These are phyloP conservation scores for Pogonophryne albipinna DNA, from an alignment of 2,797 vertebrate genomes.

Conservation along the genomic window DNA sequence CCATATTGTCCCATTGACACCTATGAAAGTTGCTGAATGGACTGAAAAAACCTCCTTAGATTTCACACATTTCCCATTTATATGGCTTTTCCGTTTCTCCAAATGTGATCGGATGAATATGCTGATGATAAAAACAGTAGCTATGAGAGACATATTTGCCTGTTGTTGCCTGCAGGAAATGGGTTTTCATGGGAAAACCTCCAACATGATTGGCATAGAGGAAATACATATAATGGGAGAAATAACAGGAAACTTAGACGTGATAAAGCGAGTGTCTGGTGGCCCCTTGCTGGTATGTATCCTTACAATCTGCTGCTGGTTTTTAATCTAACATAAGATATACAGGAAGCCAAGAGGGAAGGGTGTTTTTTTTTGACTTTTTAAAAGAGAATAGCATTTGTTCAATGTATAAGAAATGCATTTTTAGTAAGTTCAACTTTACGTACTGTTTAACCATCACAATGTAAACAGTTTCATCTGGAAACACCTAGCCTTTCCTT, in stretches of 20 bases:
- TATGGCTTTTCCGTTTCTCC: too few species aligned
- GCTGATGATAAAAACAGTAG: too few species aligned
- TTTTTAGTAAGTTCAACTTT: neutral
- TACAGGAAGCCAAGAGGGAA: neutral
- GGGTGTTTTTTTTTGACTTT: neutral
- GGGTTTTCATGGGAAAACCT: slow-evolving; percentile 49
- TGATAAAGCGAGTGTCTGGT: slow-evolving; percentile 59
- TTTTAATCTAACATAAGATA: slow-evolving; percentile 15
- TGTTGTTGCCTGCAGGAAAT: slow-evolving; percentile 63
- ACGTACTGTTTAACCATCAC: neutral
- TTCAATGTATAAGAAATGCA: neutral
- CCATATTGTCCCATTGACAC: too few species aligned
- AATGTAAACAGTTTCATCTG: neutral
- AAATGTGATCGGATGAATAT: too few species aligned
- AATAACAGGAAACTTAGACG: slow-evolving; percentile 72
- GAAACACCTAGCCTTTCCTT: neutral
- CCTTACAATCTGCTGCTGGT: slow-evolving; percentile 30
- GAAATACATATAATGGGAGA: slow-evolving; percentile 62
- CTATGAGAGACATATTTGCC: too few species aligned
- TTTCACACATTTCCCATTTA: too few species aligned
- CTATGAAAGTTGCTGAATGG: too few species aligned
- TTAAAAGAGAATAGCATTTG: neutral
- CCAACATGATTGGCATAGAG: slow-evolving; percentile 57
- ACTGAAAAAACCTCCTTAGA: too few species aligned
- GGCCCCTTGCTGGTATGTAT: slow-evolving; percentile 29